Percentiles rank a stretch among this genome's conserved stretches.
Conservation (phyloP, 2,113 vertebrate genomes). For the Bombycilla garrulus region DNA sequence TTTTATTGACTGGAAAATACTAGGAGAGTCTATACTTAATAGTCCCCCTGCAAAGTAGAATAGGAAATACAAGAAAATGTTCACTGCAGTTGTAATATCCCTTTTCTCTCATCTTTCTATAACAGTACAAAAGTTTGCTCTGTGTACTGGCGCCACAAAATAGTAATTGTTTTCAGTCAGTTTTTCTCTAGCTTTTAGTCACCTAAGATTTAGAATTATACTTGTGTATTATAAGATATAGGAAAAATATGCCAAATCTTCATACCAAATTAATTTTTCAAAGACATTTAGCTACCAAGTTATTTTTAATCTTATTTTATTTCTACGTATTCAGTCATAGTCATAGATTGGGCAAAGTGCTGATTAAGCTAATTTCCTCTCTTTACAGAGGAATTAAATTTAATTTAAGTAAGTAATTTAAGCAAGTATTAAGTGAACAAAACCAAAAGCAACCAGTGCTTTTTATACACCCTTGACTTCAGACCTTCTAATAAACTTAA, state of each 20-base stretch:
- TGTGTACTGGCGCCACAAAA: background rate
- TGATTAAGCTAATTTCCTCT: background rate
- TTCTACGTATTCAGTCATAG: background rate
- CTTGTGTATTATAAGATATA: background rate
- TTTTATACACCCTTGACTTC: background rate
- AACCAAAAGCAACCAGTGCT: background rate
- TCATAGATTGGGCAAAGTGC: background rate
- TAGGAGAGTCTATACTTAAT: background rate
- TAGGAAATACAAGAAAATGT: background rate
- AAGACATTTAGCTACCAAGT: background rate
- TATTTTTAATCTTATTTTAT: background rate
- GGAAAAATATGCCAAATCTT: background rate
- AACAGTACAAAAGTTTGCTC: background rate
- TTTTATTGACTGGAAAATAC: conserved; percentile 8
- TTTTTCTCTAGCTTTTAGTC: background rate
- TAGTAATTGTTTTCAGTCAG: background rate
- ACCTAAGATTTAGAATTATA: background rate
- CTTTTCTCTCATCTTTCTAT: background rate
- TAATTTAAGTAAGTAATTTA: too few relatives aligned
- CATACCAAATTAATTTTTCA: background rate
- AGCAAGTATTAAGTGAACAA: background rate
- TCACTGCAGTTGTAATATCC: background rate
- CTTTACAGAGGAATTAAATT: background rate
- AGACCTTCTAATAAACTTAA: background rate
- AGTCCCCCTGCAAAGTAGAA: background rate